Percentiles rank a stretch among this genome's conserved stretches.
Conservation (phyloP, 2,797 vertebrate genomes). For the Sebastes steindachneri region DNA sequence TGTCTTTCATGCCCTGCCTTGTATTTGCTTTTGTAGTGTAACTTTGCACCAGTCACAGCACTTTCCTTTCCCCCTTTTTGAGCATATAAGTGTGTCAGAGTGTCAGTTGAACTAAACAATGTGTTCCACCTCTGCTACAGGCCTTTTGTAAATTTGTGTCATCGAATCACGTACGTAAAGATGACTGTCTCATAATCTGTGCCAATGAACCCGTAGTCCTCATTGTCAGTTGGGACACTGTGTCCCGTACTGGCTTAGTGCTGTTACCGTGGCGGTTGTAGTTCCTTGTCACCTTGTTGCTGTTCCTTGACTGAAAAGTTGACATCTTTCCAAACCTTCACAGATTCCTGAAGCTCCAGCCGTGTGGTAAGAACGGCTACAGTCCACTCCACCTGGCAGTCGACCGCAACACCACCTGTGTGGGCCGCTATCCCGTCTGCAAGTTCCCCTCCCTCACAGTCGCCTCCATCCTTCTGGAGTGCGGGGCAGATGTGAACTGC, state of each 20-base stretch:
- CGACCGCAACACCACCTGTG: slow-evolving; percentile 96
- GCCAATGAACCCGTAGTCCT: not conserved
- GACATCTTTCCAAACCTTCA: not conserved
- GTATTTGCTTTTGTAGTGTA: not conserved
- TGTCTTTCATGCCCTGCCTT: not conserved
- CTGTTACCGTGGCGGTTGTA: not conserved
- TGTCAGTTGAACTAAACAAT: not conserved
- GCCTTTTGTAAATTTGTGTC: not conserved
- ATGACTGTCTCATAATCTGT: not conserved
- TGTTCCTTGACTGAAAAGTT: not conserved
- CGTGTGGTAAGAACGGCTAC: slow-evolving; percentile 95
- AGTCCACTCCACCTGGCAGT: slow-evolving; percentile 97
- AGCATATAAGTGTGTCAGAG: not conserved
- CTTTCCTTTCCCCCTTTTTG: not conserved
- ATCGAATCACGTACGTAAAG: not conserved
- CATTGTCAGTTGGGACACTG: not conserved
- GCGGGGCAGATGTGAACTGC: slow-evolving; percentile 94
- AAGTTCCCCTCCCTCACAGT: slow-evolving; percentile 98
- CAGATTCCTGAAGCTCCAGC: slow-evolving; percentile 95
- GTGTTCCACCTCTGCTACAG: not conserved
- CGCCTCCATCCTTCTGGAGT: slow-evolving; percentile 94
- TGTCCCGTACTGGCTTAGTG: too few species aligned
- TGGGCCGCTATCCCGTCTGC: slow-evolving; percentile 97
- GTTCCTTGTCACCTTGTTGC: not conserved
- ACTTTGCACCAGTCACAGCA: not conserved